Evolutionary conservation across 2,888 invertebrate species (phyloP), one percentile per base, ranked within the genome.

Genomic region (Xestia rhomboidea): DNA sequence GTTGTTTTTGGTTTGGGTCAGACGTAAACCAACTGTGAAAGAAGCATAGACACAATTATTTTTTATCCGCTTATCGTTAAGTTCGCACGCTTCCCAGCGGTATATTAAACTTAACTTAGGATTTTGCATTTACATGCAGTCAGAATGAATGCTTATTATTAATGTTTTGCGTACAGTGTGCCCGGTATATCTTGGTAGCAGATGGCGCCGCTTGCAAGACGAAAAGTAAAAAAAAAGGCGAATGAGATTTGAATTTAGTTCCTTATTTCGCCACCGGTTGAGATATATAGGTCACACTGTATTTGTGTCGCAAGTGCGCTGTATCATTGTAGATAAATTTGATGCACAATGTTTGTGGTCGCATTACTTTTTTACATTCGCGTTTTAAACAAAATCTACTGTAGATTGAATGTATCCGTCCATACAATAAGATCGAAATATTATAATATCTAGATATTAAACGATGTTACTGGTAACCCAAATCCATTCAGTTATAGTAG

Each of bases 341-440:
- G 74, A 82, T 83, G 88, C 88, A 90, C 87, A 90, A 89, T 77
- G 77, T 57, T 76, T 63, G 60, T 63, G 77, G 44, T 63, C 51
- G 62, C 67, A 68, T 72, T 74, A 79, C 54, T 76, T 76, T 72
- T 70, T 21, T 34, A 68, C 34, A 69, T 68, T 67, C 34, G 72
- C 51, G 54, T 76, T 21, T 64, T n/a, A n/a, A 51, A 82, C 49
- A 68, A 87, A 73, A 77, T 72, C 62, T 75, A 64, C 74, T 76
- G 60, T 75, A 75, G 76, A 68, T 83, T 86, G 82, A 88, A 84
- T 88, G 49, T 89, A 88, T 91, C 92, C 92, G 91, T 92, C 91
- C 92, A 87, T 89, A 86, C 62, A 82, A 57, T 83, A 80, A 81
- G 66, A 72, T 77, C 72, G 38, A 79, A 82, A 73, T 75, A 75